Conservation (phyloP, 2,113 vertebrate genomes). For the Daboia siamensis region DNA sequence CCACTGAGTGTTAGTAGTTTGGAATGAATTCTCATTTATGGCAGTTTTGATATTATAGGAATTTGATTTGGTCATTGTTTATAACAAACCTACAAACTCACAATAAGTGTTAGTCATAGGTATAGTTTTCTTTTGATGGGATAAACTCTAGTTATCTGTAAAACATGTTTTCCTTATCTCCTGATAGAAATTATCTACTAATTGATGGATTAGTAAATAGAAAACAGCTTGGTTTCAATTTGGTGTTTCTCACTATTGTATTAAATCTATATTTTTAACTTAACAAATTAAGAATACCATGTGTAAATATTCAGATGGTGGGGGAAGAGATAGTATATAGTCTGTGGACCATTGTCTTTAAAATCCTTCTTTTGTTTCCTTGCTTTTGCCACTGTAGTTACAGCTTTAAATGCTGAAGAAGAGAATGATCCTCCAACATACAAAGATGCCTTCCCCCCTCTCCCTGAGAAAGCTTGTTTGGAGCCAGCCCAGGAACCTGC, state of each 20-base stretch:
- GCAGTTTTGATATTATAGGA: not conserved
- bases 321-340: not conserved
- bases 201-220: not conserved
- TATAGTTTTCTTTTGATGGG: not conserved
- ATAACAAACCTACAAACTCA: not conserved
- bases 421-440: conserved; percentile 96
- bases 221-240: not conserved
- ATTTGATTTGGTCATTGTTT: not conserved
- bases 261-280: not conserved
- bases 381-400: conserved; percentile 65
- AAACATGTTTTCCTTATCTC: not conserved
- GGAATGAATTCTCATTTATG: not conserved
- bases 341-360: not conserved
- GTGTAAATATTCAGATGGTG: conserved; percentile 13
- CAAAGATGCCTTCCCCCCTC: conserved; percentile 98
- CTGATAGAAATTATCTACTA: not conserved
- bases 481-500: conserved; percentile 84
- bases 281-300: not conserved
- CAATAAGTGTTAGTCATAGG: not conserved
- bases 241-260: not conserved
- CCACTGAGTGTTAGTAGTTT: not conserved
- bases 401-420: conserved; percentile 83
- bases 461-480: conserved; percentile 91
- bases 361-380: conserved; percentile 23
- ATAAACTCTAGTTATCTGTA: not conserved